Evolutionary conservation across 2,888 invertebrate genomes (phyloP), one percentile per base, ranked within the genome.

Genomic region (Drosophila koepferae): DNA sequence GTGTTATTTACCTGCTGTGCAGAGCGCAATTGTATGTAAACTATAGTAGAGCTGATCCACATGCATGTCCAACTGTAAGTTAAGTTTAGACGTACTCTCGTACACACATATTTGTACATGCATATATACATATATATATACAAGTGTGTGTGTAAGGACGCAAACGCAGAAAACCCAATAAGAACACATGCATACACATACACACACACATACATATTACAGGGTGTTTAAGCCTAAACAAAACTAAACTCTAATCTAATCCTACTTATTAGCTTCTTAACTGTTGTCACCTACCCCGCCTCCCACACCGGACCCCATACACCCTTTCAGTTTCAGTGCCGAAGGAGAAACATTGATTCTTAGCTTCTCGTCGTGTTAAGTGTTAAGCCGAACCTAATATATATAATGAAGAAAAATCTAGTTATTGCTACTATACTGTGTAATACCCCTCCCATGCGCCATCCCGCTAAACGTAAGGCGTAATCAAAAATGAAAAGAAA

Each of bases 11-110:
- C 87, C 90, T 91, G 91, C 90, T 86, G 88, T 89, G 91, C 90
- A 91, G 90, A 86, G 86, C 86, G 86, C 86, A 86, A 86, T 87
- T 89, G 89, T 87, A 86, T 89, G 89, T 89, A 86, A 87, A 75
- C 82, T 86, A 86, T 80, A 70, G 68, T 80, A 81, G 75, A 89
- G 87, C 80, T 86, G 89, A 86, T 87, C 87, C 89, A 85, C 76
- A 79, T 89, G 87, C 89, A 87, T 90, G 90, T 91, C 90, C 91
- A 87, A 88, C 81, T 90, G 90, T 90, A 91, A 91, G 86, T 84
- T 89, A 90, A 89, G 88, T 84, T 78, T 86, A 89, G 78, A 55
- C 69, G 74, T 84, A 86, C 74, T 72, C 79, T 69, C 80, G 80
- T 80, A 80, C 63, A 68, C 59, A 43, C 53, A 64, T 43, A 60